Base-by-base conservation (phyloP, 2,113 vertebrate genomes). In the Natator depressus region DNA sequence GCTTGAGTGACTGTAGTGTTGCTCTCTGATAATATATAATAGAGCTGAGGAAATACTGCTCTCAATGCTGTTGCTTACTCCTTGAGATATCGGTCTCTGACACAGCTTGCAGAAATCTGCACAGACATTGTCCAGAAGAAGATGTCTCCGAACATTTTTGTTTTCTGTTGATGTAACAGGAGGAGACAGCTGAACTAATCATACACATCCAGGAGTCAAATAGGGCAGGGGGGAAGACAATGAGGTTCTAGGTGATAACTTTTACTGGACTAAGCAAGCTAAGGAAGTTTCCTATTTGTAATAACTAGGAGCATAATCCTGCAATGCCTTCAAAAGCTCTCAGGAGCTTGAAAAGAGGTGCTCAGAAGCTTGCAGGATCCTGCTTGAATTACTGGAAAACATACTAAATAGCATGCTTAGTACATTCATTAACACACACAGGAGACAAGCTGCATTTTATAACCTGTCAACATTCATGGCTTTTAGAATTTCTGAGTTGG, bases 1-100 rank as follows among this genome's bases (percentile, higher is more conserved):
- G 57, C 82, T 76, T 62, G 51, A 84, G 83, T 46, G 54, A 91
- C 76, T 35, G n/a, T 22, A 35, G 55, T 47, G 59, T 46, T 78
- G 89, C 89, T 93, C 76, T 88, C 78, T 85, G 65, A 91, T 90
- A 89, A 92, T 89, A 84, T 87, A 53, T 78, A 82, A 62, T 6
- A 69, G 53, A 62, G 75, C 81, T 83, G 57, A 78, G 78, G 87
- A 93, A 84, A 4, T 75, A 69, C 80, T 88, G 50, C 79, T 72
- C 50, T 89, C 65, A 46, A 84, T 13, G 88, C 89, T 55, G 81
- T 69, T 25, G 62, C 54, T 49, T 62, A 82, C 42, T 50, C 79
- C 62, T 80, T 87, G 90, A 96, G 96, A 94, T 12, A 29, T 57
- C 65, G 35, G 90, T 65, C 90, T 87, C 96, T 93, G 89, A 94